phyloP scores from a whole-genome alignment of 2,888 invertebrate species.

The Eueremaeus valkanovi region DNA sequence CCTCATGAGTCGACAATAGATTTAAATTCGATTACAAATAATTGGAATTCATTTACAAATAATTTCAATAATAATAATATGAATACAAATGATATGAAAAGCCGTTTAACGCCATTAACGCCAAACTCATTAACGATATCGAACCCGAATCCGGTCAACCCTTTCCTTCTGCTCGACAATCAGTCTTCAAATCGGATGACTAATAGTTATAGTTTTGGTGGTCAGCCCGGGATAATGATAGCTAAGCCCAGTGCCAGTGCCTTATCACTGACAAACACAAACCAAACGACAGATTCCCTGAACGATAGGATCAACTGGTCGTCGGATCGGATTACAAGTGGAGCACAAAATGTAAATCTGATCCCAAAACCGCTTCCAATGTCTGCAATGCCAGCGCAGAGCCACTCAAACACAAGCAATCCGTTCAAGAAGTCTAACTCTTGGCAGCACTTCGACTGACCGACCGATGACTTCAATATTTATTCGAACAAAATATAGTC shows the following conservation, averaged over 20 bases:
- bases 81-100: background rate
- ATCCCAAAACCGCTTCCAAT: background rate
- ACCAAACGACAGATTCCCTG: background rate
- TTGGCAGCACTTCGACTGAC: constrained; percentile 20
- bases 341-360: constrained; percentile 8
- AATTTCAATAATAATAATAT: constrained; percentile 1
- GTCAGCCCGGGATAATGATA: background rate
- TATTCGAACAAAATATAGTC: background rate
- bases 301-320: constrained; percentile 27
- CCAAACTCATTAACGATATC: background rate
- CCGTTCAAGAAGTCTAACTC: constrained; percentile 17
- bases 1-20: background rate
- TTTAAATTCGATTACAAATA: background rate
- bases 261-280: background rate
- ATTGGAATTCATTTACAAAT: constrained; percentile 8
- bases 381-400: background rate
- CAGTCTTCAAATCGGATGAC: background rate
- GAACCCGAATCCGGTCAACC: background rate
- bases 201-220: background rate
- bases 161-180: background rate
- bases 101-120: background rate
- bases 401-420: background rate
- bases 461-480: background rate
- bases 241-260: background rate
- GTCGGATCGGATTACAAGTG: constrained; percentile 5